These are phyloP conservation scores for Crotalus tigris DNA, from an alignment of 2,113 vertebrate species.

Conservation along the genomic window DNA sequence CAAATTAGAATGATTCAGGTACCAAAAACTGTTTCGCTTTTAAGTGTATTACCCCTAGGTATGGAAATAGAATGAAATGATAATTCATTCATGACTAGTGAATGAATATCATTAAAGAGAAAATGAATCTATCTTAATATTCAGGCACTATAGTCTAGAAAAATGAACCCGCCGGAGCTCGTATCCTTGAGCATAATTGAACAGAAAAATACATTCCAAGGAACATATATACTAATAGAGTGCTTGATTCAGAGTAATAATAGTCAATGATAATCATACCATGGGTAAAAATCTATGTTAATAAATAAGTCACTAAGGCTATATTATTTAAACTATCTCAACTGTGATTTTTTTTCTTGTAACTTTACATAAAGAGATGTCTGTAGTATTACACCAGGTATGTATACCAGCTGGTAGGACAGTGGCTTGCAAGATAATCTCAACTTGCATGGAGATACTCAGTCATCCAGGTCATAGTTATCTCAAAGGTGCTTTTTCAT, in stretches of 20 bases:
- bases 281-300: not conserved
- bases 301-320: not conserved
- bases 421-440: not conserved
- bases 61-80: not conserved
- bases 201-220: not conserved
- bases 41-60: not conserved
- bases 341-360: not conserved
- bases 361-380: not conserved
- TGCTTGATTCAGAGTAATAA: constrained; percentile 1
- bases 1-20: constrained; percentile 9
- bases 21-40: not conserved
- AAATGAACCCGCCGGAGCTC: not conserved
- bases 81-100: constrained; percentile 11
- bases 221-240: not conserved
- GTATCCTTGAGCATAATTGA: not conserved
- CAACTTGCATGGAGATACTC: not conserved
- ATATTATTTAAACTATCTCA: not conserved
- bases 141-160: not conserved
- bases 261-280: not conserved
- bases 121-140: constrained; percentile 16
- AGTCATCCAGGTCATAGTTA: too few relatives aligned
- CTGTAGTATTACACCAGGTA: not conserved
- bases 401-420: not conserved
- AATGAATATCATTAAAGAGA: constrained; percentile 13
- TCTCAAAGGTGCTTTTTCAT: too few relatives aligned